Evolutionary conservation across 2,888 invertebrate species (phyloP), one percentile per base, ranked within the genome.

Genomic region (Ernsta delagoae): DNA sequence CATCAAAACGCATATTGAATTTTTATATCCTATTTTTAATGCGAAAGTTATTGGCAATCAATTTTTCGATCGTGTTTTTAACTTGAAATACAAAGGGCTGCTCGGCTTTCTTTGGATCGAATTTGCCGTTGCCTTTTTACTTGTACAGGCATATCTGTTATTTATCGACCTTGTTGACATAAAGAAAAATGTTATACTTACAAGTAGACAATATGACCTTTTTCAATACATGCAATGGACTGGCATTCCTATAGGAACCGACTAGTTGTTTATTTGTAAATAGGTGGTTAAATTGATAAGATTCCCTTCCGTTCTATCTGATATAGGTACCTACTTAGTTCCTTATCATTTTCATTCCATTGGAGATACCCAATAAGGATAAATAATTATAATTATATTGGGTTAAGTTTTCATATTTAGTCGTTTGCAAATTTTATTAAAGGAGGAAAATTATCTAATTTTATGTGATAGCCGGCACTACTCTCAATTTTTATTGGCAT

Each of bases 1-100:
- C 76, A 78, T 79, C 81, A 80, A 83, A 85, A 84, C 80, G 81
- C 79, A 80, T 81, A 77, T 80, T 82, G 80, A 83, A 85, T 84
- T 80, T 82, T 80, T 78, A 82, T 75, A 66, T 72, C 64, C 53
- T 66, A 72, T 64, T 63, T 69, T 69, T 63, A 59, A 63, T 69
- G 68, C 68, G 34, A 69, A 69, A 69, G 62, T 69, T 68, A 69
- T 62, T 69, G 68, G 50, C 63, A 69, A 69, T 69, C 62, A 69
- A 63, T 62, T 69, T 62, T 68, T 68, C 48, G 62, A 62, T 56
- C 16, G 59, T 24, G 61, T 61, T 67, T 68, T 62, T 57, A 57
- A 45, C 43, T 24, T 59, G 16, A 41, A 48, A 45, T 16, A 68
- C 48, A 68, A 62, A 56, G 62, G 56, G 56, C 16, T 63, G 56